Evolutionary conservation across 2,113 vertebrate genomes (phyloP), one percentile per base, ranked within the genome.

Genomic region (Conger conger): DNA sequence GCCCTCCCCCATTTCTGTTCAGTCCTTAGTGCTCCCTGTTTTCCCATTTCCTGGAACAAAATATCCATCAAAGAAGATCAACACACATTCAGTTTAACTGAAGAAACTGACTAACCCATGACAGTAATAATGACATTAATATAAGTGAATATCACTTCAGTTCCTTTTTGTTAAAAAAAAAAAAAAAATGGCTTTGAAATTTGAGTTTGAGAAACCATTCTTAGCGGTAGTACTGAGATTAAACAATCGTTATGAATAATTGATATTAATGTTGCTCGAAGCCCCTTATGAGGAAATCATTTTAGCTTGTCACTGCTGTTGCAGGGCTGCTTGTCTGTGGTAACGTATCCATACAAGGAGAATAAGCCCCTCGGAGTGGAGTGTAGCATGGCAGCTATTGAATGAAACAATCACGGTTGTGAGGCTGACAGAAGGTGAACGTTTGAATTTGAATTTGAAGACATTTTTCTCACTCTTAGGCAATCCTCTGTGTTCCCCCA

Each of bases 191-290:
- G 92, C 96, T 95, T 94, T 94, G 80, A 63, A 93, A 87, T 93
- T 88, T 89, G 94, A 92, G 95, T 93, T 90, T 94, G 94, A 94
- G 93, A 95, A 93, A 87, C 84, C 86, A 90, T 88, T 94, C 88
- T 82, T 95, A 90, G 87, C 88, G 92, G 93, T 93, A 93, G 89
- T 91, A 86, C 93, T 92, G 92, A 96, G 94, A 95, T 95, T 93
- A 96, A 95, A 95, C 95, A 96, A 96, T 96, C 96, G 96, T 94
- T 96, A 94, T 95, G 94, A 93, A 94, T 95, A 95, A 93, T 95
- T 94, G 95, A 95, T 96, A 92, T 94, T 94, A 93, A 96, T 94
- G 91, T 95, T 94, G 93, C 94, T 95, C 95, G 94, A 68, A 88
- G 86, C 88, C 87, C 87, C 87, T 87, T 87, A 86, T 88, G 40